A percentile compares a stretch with the other conserved stretches of the same genome.
phyloP scores from a whole-genome alignment of 1,140 invertebrate species.

The Eriosoma lanigerum region DNA sequence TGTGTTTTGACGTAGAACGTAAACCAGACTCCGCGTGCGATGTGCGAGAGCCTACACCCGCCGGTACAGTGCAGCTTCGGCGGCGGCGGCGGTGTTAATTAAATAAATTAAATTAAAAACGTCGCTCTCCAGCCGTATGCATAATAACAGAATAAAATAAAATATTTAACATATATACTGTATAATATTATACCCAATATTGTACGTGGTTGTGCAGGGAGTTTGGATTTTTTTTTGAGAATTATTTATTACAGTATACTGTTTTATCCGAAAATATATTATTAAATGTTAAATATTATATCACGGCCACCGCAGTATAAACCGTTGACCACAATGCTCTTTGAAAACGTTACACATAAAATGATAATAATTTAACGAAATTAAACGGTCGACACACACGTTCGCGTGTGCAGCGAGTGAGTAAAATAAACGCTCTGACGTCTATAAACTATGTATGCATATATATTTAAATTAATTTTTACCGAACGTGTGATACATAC shows the following conservation, averaged over 20 bases:
- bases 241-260: too few relatives aligned
- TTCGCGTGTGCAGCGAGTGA: neutral
- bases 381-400: neutral
- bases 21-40: neutral
- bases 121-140: neutral
- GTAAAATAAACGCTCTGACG: neutral
- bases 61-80: too few relatives aligned
- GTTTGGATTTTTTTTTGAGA: too few relatives aligned
- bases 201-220: too few relatives aligned
- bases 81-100: constrained; percentile 22
- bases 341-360: too few relatives aligned
- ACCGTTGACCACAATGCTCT: too few relatives aligned
- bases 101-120: constrained; percentile 47
- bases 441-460: neutral
- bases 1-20: constrained; percentile 14
- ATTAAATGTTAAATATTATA: neutral
- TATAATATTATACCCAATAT: too few relatives aligned
- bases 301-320: neutral
- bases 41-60: neutral
- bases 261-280: too few relatives aligned
- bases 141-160: too few relatives aligned
- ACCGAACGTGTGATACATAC: too few relatives aligned
- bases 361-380: constrained; percentile 11
- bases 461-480: neutral
- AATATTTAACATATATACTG: too few relatives aligned